phyloP scores from a whole-genome alignment of 2,888 invertebrate genomes.

The Cantharis flavilabris region DNA sequence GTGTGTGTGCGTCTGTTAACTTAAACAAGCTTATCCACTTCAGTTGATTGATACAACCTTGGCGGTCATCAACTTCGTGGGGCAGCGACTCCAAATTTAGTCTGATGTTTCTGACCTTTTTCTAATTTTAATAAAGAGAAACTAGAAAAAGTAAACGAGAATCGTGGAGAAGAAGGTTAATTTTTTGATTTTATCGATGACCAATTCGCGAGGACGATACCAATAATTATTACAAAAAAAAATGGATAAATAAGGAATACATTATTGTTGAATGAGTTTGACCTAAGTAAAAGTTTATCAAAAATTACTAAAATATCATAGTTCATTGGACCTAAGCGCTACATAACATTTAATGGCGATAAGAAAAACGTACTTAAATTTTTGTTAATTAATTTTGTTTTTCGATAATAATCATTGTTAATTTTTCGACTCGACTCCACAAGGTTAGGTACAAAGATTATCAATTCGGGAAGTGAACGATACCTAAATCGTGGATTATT shows the following conservation, averaged over 20 bases:
- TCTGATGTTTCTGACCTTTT: slow-evolving; percentile 16
- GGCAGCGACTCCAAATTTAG: slow-evolving; percentile 34
- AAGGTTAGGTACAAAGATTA: slow-evolving; percentile 13
- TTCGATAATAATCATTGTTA: not conserved
- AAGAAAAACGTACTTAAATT: not conserved
- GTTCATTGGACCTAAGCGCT: slow-evolving; percentile 22
- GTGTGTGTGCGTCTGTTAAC: slow-evolving; percentile 43
- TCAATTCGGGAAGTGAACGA: slow-evolving; percentile 20
- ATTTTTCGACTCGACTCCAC: not conserved
- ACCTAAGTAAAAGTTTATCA: slow-evolving; percentile 24
- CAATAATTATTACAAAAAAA: slow-evolving; percentile 5
- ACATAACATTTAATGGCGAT: not conserved
- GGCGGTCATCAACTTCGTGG: slow-evolving; percentile 42
- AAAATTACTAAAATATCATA: slow-evolving; percentile 22
- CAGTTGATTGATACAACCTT: slow-evolving; percentile 53
- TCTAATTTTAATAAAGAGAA: not conserved
- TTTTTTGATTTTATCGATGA: not conserved
- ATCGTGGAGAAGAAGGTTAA: not conserved
- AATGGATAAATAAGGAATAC: slow-evolving; percentile 7
- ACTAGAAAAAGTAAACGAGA: not conserved
- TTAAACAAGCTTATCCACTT: slow-evolving; percentile 53
- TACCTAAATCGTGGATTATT: slow-evolving; percentile 33
- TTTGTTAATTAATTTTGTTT: not conserved
- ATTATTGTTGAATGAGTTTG: slow-evolving; percentile 19
- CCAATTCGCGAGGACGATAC: not conserved